phyloP scores from a whole-genome alignment of 2,113 vertebrate genomes.

The Xiphophorus maculatus region DNA sequence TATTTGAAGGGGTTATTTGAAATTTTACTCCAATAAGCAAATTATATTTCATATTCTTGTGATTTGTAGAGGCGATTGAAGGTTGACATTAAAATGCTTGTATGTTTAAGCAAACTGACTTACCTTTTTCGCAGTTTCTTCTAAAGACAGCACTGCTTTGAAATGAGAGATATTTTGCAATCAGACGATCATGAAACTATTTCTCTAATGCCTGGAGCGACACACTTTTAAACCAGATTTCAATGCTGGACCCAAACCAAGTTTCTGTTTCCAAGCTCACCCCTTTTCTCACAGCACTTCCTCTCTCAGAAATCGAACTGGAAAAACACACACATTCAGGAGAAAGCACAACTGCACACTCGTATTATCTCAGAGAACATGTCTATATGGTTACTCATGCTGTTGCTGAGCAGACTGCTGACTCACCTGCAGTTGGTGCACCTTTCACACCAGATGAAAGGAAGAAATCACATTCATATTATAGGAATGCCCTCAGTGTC shows the following conservation, averaged over 20 bases:
- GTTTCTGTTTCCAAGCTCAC: background rate
- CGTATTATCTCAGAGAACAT: slow-evolving; percentile 7
- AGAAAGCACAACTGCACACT: background rate
- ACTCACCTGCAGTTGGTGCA: slow-evolving; percentile 36
- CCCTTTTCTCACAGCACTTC: background rate
- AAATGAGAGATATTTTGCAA: background rate
- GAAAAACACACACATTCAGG: background rate
- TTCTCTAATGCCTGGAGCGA: background rate
- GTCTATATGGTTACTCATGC: slow-evolving; percentile 12
- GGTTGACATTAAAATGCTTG: background rate
- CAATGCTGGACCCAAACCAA: background rate
- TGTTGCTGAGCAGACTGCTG: slow-evolving; percentile 34
- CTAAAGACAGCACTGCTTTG: background rate
- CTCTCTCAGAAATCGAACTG: slow-evolving; percentile 1
- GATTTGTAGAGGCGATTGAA: too few species aligned
- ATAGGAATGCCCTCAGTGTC: background rate
- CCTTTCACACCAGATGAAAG: slow-evolving; percentile 2
- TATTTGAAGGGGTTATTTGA: background rate
- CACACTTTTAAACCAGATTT: background rate
- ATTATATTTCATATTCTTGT: too few species aligned
- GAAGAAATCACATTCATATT: slow-evolving; percentile 27
- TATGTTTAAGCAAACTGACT: too few species aligned
- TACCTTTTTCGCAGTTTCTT: background rate
- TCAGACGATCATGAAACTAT: background rate
- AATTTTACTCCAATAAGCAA: background rate